Conservation (phyloP, 2,797 vertebrate species). For the Ispidina lecontei region DNA sequence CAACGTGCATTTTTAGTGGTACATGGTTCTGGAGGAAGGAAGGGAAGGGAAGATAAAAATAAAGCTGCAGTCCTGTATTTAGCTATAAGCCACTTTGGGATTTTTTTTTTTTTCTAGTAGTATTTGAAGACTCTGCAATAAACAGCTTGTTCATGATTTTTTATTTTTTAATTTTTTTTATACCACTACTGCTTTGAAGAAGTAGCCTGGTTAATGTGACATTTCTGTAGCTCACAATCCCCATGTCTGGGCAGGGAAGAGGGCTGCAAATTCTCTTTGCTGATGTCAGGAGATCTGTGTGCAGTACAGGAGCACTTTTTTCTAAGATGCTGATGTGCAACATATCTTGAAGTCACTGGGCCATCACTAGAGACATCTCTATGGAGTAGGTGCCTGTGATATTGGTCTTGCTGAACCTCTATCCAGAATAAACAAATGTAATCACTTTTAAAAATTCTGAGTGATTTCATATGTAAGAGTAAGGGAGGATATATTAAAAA, state of each 20-base stretch:
- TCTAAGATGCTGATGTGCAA: not conserved
- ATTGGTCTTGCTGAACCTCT: not conserved
- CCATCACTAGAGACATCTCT: not conserved
- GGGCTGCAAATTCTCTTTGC: not conserved
- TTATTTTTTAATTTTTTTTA: constrained; percentile 26
- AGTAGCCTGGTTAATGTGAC: not conserved
- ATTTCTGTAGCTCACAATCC: not conserved
- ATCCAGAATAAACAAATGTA: not conserved
- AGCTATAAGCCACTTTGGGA: constrained; percentile 22
- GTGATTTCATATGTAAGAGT: not conserved
- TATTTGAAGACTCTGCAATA: constrained; percentile 61
- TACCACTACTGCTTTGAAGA: not conserved
- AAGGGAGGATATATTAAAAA: not conserved
- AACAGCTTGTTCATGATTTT: constrained; percentile 42
- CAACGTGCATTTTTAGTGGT: not conserved
- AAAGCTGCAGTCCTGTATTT: constrained; percentile 58
- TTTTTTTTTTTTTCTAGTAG: not conserved
- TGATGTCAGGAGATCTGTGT: not conserved
- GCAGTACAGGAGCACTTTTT: not conserved
- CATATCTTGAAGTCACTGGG: not conserved
- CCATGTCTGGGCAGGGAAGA: not conserved
- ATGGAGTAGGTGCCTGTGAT: not conserved
- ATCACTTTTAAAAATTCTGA: not conserved
- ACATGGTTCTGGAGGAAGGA: constrained; percentile 52
- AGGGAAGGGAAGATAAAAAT: constrained; percentile 57